Base-by-base conservation (phyloP, 2,888 invertebrate genomes). In the Plebejus anna region DNA sequence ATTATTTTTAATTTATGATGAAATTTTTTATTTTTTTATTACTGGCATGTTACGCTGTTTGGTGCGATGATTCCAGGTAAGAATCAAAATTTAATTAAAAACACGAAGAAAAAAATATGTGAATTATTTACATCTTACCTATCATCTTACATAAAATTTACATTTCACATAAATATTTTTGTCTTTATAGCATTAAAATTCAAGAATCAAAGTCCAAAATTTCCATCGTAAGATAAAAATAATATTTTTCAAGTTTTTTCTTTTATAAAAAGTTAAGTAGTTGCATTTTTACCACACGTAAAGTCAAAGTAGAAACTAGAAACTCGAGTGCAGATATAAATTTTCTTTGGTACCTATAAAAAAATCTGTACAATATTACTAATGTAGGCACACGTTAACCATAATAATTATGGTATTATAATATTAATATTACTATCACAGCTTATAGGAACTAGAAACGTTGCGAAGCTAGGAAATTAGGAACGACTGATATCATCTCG, bases 21-120 rank as follows among this genome's bases (percentile, higher is more conserved):
- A 80, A 79, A 77, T 79, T 82, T 71, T 79, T 81, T 6, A 77
- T 82, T 78, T 84, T 89, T 79, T 79, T 90, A 57, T 79, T 90
- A 81, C 83, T 91, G 82, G 86, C 86, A 82, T 86, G 86, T 77
- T 89, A 84, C 81, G 87, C 89, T 76, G 90, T 88, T n/a, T 87
- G 84, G 78, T 88, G 90, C 80, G 89, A 90, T 81, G 87, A 88
- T 79, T 84, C 86, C 51, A 88, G 88, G 91, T 91, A 83, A 84
- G 87, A 83, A 72, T 71, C 1, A 28, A 16, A 66, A 36, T 13
- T 66, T 66, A 13, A 36, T 36, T 66, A 16, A 36, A 32, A 36
- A 32, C 32, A 66, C 9, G 32, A 11, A 66, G 32, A 22, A 66
- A 36, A 6, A 13, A 36, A 47, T 66, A 66, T 36, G 32, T 16